Evolutionary conservation across 2,113 vertebrate genomes (phyloP).

Genomic region (Scytalopus superciliaris): DNA sequence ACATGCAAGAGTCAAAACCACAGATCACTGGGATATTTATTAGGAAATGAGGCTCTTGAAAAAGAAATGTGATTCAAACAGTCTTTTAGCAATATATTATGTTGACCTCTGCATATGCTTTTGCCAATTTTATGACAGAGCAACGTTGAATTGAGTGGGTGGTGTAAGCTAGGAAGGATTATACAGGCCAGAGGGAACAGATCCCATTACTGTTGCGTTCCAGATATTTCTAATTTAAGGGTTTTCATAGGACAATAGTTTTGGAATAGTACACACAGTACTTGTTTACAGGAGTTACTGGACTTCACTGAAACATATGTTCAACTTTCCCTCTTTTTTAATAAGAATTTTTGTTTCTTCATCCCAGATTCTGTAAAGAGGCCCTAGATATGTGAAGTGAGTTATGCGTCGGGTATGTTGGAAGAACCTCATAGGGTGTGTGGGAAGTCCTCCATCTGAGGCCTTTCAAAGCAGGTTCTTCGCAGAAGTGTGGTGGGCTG

Average conservation of each 20-base stretch:
- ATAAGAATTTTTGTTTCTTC: not conserved
- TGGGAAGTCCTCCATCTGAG: not conserved
- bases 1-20: slow-evolving; percentile 24
- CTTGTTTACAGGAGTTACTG: slow-evolving; percentile 44
- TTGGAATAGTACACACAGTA: slow-evolving; percentile 24
- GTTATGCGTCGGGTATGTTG: not conserved
- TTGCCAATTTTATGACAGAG: slow-evolving; percentile 50
- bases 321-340: slow-evolving; percentile 21
- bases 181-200: not conserved
- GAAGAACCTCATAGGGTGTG: not conserved
- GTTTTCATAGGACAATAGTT: slow-evolving; percentile 40
- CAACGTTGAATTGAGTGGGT: slow-evolving; percentile 40
- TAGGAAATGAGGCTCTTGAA: slow-evolving; percentile 43
- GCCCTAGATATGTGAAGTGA: not conserved
- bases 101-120: slow-evolving; percentile 16
- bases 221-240: slow-evolving; percentile 50
- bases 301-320: slow-evolving; percentile 18
- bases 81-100: slow-evolving; percentile 49
- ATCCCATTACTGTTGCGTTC: not conserved
- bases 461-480: slow-evolving; percentile 38
- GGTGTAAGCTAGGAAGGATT: slow-evolving; percentile 59
- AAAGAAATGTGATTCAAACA: slow-evolving; percentile 46
- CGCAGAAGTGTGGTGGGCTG: slow-evolving; percentile 12
- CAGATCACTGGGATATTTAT: slow-evolving; percentile 46
- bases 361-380: not conserved